Percentiles rank a stretch among this genome's conserved stretches.
phyloP scores from a whole-genome alignment of 2,888 invertebrate species.

The Agrenia bidenticulata region DNA sequence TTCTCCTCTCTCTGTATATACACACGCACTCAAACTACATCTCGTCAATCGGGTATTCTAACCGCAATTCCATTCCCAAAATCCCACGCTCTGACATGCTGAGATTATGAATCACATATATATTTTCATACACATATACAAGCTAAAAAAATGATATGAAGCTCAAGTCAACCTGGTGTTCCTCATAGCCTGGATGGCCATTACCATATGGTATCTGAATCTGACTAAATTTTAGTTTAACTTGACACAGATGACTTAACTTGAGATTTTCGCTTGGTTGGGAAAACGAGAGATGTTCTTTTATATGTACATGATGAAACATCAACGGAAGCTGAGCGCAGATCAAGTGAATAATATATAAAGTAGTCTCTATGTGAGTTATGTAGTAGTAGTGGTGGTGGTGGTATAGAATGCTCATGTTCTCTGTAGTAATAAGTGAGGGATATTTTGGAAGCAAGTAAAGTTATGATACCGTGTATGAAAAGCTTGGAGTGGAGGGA shows the following conservation, averaged over 20 bases:
- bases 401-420: no score
- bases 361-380: not conserved
- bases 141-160: no score
- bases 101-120: no score
- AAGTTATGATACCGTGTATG: constrained; percentile 10
- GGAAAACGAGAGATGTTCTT: constrained; percentile 17
- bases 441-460: not conserved
- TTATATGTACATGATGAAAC: not conserved
- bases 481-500: constrained; percentile 22
- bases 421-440: no score
- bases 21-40: no score
- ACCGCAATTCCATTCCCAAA: no score
- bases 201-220: not conserved
- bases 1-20: no score
- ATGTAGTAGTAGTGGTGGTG: not conserved
- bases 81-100: no score
- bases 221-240: constrained; percentile 15
- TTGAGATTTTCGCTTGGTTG: constrained; percentile 20
- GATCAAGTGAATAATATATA: not conserved
- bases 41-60: no score
- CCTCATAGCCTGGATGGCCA: no score
- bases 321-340: constrained; percentile 10
- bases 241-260: constrained; percentile 13
- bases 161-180: no score
- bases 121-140: no score